Percentiles rank a stretch among this genome's conserved stretches.
Evolutionary conservation across 2,888 invertebrate species (phyloP).

Genomic region (Actias luna): DNA sequence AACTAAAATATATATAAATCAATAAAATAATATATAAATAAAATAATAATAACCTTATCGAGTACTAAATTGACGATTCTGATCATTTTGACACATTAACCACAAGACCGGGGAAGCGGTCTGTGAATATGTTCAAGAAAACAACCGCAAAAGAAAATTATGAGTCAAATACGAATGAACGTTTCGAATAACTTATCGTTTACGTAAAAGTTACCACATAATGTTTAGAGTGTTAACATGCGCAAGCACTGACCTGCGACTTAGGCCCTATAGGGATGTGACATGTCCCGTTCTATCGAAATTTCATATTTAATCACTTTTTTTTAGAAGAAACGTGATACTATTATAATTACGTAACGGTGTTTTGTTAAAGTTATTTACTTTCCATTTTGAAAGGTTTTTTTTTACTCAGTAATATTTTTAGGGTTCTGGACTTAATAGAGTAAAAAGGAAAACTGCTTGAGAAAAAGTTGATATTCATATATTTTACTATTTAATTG

Average conservation of each 20-base stretch:
- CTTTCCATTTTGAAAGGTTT: too few species aligned
- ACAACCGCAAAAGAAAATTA: background rate
- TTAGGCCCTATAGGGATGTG: slow-evolving; percentile 59
- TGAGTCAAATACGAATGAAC: slow-evolving; percentile 4
- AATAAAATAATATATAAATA: too few species aligned
- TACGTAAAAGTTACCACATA: slow-evolving; percentile 67
- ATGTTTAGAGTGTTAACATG: slow-evolving; percentile 31
- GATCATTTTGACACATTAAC: background rate
- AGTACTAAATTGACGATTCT: background rate
- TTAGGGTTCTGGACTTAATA: too few species aligned
- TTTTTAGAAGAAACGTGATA: too few species aligned
- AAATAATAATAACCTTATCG: background rate
- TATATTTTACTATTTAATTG: too few species aligned
- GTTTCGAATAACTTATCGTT: slow-evolving; percentile 32
- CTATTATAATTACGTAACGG: too few species aligned
- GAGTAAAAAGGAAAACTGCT: too few species aligned
- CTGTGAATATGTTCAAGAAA: background rate
- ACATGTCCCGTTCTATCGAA: slow-evolving; percentile 16
- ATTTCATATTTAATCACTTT: background rate
- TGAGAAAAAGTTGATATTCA: too few species aligned
- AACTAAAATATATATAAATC: too few species aligned
- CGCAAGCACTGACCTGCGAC: slow-evolving; percentile 70
- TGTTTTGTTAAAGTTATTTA: too few species aligned
- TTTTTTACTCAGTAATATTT: too few species aligned
- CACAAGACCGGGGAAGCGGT: background rate